Evolutionary conservation across 1,140 invertebrate species (phyloP).

Genomic region (Hyles euphorbiae): DNA sequence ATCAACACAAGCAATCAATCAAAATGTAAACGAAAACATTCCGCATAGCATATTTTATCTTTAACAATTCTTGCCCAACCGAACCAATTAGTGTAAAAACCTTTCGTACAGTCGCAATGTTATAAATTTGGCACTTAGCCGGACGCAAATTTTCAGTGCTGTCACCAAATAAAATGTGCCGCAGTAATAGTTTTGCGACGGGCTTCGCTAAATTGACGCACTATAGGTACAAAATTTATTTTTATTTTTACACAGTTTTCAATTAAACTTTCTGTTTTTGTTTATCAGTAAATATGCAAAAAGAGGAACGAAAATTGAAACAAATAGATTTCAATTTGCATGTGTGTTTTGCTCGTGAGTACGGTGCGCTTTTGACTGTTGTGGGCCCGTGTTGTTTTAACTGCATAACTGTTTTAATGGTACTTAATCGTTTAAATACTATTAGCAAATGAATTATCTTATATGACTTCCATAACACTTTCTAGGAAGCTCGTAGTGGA

Average conservation of each 20-base stretch:
- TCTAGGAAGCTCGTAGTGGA: too few species aligned
- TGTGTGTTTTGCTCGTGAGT: too few species aligned
- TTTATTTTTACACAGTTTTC: constrained; percentile 14
- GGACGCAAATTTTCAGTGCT: constrained; percentile 68
- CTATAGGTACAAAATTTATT: constrained; percentile 16
- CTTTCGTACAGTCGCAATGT: constrained; percentile 58
- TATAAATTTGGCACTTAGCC: constrained; percentile 73
- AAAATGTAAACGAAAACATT: constrained; percentile 66
- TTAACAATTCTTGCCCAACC: constrained; percentile 69
- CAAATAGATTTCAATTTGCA: too few species aligned
- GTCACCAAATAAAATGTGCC: constrained; percentile 67
- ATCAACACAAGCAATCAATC: constrained; percentile 53
- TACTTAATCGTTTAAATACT: too few species aligned
- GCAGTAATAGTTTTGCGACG: constrained; percentile 51
- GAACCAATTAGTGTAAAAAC: constrained; percentile 71
- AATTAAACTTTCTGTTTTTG: constrained; percentile 8
- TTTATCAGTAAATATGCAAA: too few species aligned
- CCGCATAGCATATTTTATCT: constrained; percentile 73
- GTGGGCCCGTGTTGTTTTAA: too few species aligned
- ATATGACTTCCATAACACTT: too few species aligned
- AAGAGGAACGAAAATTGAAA: too few species aligned
- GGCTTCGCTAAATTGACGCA: constrained; percentile 46
- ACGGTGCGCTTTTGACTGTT: too few species aligned
- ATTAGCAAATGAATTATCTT: too few species aligned
- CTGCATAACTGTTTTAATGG: too few species aligned